These are phyloP conservation scores for Clamator glandarius DNA, from an alignment of 2,797 vertebrate genomes.

Conservation along the genomic window DNA sequence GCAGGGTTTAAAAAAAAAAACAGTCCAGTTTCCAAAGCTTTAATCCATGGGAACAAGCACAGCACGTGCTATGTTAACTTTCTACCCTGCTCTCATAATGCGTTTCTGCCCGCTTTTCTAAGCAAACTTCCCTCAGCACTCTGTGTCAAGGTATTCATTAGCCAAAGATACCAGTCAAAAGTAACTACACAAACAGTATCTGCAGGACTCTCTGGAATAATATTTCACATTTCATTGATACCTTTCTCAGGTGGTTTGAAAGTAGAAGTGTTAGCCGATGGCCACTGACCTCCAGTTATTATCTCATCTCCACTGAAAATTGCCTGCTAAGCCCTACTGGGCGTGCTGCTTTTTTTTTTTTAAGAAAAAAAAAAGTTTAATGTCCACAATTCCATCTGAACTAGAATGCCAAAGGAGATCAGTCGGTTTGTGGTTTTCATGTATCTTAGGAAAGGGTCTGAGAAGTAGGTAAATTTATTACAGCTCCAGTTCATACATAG, in stretches of 20 bases:
- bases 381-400: background rate
- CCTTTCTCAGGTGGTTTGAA: background rate
- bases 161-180: background rate
- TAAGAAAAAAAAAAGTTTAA: background rate
- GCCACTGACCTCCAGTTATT: background rate
- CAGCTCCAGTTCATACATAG: background rate
- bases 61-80: background rate
- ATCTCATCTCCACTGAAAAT: background rate
- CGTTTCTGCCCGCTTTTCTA: background rate
- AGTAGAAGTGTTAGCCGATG: background rate
- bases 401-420: background rate
- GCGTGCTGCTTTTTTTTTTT: background rate
- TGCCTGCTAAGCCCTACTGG: background rate
- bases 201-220: background rate
- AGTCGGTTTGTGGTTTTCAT: background rate
- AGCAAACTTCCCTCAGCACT: background rate
- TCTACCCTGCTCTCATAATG: background rate
- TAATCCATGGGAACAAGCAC: background rate
- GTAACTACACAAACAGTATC: background rate
- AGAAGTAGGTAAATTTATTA: background rate
- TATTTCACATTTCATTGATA: background rate
- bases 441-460: background rate
- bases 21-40: background rate
- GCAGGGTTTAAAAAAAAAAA: background rate
- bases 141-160: background rate